phyloP scores from a whole-genome alignment of 2,797 vertebrate genomes.

The Thalassophryne amazonica region DNA sequence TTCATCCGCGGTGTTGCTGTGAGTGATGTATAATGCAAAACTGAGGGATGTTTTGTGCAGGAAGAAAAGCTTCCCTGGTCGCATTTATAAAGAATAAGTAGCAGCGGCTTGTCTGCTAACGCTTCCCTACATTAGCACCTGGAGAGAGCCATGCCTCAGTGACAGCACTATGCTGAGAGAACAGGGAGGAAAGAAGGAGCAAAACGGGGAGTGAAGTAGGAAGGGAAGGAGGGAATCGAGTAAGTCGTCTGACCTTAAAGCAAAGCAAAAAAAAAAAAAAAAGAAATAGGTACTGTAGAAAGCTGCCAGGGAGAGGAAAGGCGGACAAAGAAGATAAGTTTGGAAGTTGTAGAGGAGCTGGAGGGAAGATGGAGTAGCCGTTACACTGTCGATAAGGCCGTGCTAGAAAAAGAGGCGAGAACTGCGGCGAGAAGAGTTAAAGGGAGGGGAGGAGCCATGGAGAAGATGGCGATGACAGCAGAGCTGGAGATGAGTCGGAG shows the following conservation, averaged over 20 bases:
- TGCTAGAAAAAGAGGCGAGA: slow-evolving; percentile 17
- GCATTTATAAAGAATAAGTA: slow-evolving; percentile 56
- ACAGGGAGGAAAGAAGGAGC: slow-evolving; percentile 2
- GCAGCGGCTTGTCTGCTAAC: slow-evolving; percentile 58
- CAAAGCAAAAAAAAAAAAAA: slow-evolving; percentile 13
- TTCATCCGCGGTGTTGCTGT: slow-evolving; percentile 18
- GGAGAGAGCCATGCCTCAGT: slow-evolving; percentile 45
- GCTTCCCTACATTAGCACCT: slow-evolving; percentile 51
- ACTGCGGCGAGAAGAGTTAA: not conserved
- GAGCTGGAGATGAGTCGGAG: slow-evolving; percentile 6
- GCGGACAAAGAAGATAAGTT: slow-evolving; percentile 20
- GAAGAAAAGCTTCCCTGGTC: slow-evolving; percentile 28
- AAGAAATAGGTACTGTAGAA: slow-evolving; percentile 1
- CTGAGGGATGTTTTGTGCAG: slow-evolving; percentile 38
- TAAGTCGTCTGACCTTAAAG: slow-evolving; percentile 44
- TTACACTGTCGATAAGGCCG: slow-evolving; percentile 12
- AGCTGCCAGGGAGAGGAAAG: slow-evolving; percentile 17
- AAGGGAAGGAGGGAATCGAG: slow-evolving; percentile 6
- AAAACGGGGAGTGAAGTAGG: not conserved
- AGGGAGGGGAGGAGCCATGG: not conserved
- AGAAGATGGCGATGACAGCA: slow-evolving; percentile 8
- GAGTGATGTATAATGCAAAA: slow-evolving; percentile 63
- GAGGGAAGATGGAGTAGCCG: not conserved
- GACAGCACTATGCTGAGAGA: slow-evolving; percentile 50
- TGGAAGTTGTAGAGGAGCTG: not conserved